Evolutionary conservation across 2,113 vertebrate species (phyloP), one percentile per base, ranked within the genome.

Genomic region (Aptenodytes patagonicus): DNA sequence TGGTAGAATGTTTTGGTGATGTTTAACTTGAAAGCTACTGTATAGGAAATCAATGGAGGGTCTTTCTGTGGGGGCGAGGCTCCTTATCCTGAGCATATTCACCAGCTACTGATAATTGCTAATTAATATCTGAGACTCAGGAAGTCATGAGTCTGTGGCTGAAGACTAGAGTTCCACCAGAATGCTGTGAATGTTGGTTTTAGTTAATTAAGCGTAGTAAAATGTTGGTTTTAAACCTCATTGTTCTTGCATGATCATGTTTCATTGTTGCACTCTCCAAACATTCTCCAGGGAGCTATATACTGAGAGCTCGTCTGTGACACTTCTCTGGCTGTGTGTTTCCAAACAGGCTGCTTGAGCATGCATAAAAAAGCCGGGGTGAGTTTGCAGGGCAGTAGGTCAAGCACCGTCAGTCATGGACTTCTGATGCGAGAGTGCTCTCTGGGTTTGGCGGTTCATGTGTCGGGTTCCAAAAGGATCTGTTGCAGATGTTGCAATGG

Each of bases 401-500:
- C 89, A 95, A 93, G 55, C 71, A 54, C 87, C 25, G 4, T 84
- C 88, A 94, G 58, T 73, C 64, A 31, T 60, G 77, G 83, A 31
- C 90, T 90, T 93, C 73, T 93, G 85, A 95, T 96, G 89, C 5
- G 64, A 93, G 71, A 96, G 83, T 17, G 54, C 84, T 93, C 75
- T 90, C 93, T 87, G 88, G 72, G 75, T 88, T 94, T 87, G 90
- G 94, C 1, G 75, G 54, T 62, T 92, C 18, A 51, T 9, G 17
- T 58, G 61, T 40, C 4, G 20, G 57, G 81, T 95, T 97, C 97
- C 94, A 90, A 64, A 91, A 94, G 65, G 88, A 93, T 95, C 96
- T 19, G 17, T 94, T 10, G 29, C 94, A 98, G 97, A 98, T 98
- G 95, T 97, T 97, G 80, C 55, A 32, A 65, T 82, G 79, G 89